A percentile compares a stretch with the other conserved stretches of the same genome.
phyloP scores from a whole-genome alignment of 2,888 invertebrate genomes.

The Campaea margaritaria region DNA sequence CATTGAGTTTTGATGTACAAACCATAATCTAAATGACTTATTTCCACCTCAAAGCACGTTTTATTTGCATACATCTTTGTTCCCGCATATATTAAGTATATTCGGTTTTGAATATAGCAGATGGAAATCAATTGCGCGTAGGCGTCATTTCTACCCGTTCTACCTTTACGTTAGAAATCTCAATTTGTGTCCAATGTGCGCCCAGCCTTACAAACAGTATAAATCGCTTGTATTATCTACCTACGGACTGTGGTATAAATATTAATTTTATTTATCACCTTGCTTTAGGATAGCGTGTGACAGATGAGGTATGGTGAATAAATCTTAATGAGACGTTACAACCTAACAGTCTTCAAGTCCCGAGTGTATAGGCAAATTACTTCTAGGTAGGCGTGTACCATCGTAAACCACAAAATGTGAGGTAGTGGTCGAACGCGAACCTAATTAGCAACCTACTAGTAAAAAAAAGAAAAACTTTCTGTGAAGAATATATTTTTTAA shows the following conservation, averaged over 20 bases:
- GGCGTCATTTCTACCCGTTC: slow-evolving; percentile 40
- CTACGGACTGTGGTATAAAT: slow-evolving; percentile 35
- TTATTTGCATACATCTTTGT: slow-evolving; percentile 27
- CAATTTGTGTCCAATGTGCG: slow-evolving; percentile 50
- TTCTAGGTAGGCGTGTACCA: too few species aligned
- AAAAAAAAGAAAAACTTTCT: background rate
- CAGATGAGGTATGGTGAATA: slow-evolving; percentile 25
- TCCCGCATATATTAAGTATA: slow-evolving; percentile 18
- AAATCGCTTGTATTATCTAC: slow-evolving; percentile 39
- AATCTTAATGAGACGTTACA: slow-evolving; percentile 12
- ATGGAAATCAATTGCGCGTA: slow-evolving; percentile 59
- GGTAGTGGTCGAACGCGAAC: too few species aligned
- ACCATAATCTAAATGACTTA: slow-evolving; percentile 9
- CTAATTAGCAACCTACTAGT: too few species aligned
- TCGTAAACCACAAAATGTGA: too few species aligned
- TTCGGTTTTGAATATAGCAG: slow-evolving; percentile 28
- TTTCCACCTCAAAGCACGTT: slow-evolving; percentile 13
- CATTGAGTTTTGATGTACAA: too few species aligned
- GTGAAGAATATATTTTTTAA: background rate
- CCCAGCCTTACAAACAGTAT: slow-evolving; percentile 40
- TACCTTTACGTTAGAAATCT: slow-evolving; percentile 52
- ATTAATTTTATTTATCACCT: slow-evolving; percentile 32
- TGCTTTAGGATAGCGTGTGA: slow-evolving; percentile 22
- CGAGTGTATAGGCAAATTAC: too few species aligned
- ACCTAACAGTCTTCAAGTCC: too few species aligned